Percentiles rank a stretch among this genome's conserved stretches.
phyloP scores from a whole-genome alignment of 2,797 vertebrate genomes.

The Sibirionetta formosa region DNA sequence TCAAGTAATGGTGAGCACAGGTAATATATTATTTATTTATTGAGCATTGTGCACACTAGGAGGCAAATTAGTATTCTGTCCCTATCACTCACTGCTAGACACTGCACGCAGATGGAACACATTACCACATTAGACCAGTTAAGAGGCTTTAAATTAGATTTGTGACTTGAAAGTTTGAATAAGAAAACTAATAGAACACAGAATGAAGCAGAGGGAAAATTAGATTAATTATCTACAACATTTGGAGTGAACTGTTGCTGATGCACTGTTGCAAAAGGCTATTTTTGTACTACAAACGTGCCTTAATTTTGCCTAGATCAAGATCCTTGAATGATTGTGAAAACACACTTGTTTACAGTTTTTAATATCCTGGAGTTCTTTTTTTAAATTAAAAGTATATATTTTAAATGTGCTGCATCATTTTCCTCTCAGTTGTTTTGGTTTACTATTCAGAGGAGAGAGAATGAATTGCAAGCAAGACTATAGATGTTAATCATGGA shows the following conservation, averaged over 20 bases:
- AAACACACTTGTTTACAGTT: conserved; percentile 62
- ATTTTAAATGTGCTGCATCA: neutral
- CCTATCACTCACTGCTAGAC: conserved; percentile 72
- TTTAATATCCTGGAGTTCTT: conserved; percentile 11
- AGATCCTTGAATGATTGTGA: conserved; percentile 14
- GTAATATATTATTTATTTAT: conserved; percentile 82
- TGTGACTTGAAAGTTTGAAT: conserved; percentile 87
- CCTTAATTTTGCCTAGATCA: conserved; percentile 39
- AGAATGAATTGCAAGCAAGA: neutral
- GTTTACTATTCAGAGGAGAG: neutral
- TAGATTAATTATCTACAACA: conserved; percentile 84
- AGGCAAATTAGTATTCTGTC: conserved; percentile 80
- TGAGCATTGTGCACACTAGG: conserved; percentile 50
- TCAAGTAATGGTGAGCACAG: conserved; percentile 59
- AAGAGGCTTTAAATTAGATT: conserved; percentile 86
- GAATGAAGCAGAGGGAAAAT: conserved; percentile 81
- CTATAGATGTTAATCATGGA: neutral
- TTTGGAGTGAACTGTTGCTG: conserved; percentile 72
- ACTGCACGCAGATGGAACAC: conserved; percentile 72
- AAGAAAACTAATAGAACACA: conserved; percentile 85
- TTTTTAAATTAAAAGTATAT: conserved; percentile 33
- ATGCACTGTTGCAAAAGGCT: conserved; percentile 52
- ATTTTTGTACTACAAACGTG: conserved; percentile 62
- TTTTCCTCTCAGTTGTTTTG: neutral
- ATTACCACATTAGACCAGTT: conserved; percentile 83